phyloP scores from a whole-genome alignment of 2,888 invertebrate species.

The Napeogenes sylphis region DNA sequence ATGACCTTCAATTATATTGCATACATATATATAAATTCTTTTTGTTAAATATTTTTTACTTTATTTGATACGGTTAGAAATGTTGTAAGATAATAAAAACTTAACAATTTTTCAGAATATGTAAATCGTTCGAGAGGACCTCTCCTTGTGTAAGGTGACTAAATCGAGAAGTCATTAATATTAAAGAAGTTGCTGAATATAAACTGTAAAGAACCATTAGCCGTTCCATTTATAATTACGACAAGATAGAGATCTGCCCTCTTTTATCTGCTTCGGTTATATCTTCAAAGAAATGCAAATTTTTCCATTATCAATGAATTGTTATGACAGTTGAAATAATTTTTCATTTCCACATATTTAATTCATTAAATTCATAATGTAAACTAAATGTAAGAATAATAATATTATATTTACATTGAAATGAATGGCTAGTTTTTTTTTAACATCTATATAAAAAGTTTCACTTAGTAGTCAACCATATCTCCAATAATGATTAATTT shows the following conservation, averaged over 20 bases:
- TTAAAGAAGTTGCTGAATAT: constrained; percentile 9
- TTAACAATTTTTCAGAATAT: neutral
- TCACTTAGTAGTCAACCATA: too few relatives aligned
- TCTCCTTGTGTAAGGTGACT: neutral
- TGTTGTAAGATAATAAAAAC: neutral
- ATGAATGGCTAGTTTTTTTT: too few relatives aligned
- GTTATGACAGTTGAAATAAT: neutral
- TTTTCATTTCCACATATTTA: neutral
- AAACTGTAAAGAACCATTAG: constrained; percentile 13
- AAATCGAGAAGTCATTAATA: constrained; percentile 6
- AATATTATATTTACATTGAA: too few relatives aligned
- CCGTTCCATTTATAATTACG: constrained; percentile 15
- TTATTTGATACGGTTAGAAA: too few relatives aligned
- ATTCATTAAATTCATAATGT: too few relatives aligned
- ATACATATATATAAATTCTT: too few relatives aligned
- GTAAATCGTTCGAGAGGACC: too few relatives aligned
- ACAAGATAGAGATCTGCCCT: constrained; percentile 4
- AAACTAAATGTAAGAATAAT: too few relatives aligned
- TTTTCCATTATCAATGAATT: neutral
- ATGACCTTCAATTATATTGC: constrained; percentile 3
- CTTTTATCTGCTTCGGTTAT: neutral
- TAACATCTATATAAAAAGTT: too few relatives aligned
- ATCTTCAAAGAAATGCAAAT: constrained; percentile 2
- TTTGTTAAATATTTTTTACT: too few relatives aligned
- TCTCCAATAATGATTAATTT: too few relatives aligned